A percentile compares a stretch with the other conserved stretches of the same genome.
phyloP scores from a whole-genome alignment of 2,888 invertebrate genomes.

The Polymixis lichenea region DNA sequence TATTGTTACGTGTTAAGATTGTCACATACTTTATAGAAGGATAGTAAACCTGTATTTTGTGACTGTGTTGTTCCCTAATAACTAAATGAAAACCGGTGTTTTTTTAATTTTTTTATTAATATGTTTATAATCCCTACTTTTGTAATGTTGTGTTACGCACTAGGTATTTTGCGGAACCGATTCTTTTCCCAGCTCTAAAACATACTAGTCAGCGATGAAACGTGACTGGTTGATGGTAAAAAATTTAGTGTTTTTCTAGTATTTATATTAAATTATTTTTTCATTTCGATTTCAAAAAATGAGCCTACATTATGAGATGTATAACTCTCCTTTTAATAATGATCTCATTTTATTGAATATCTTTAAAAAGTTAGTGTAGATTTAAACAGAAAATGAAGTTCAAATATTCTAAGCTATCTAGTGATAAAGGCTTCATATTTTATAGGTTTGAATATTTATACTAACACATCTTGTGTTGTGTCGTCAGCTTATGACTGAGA shows the following conservation, averaged over 20 bases:
- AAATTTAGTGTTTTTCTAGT: too few species aligned
- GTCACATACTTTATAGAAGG: too few species aligned
- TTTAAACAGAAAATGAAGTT: neutral
- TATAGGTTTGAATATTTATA: conserved; percentile 7
- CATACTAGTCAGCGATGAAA: neutral
- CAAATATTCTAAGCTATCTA: neutral
- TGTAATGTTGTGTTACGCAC: neutral
- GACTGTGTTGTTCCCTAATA: too few species aligned
- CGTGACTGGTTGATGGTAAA: too few species aligned
- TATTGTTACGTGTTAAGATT: too few species aligned
- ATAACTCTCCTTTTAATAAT: too few species aligned
- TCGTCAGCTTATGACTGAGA: conserved; percentile 28
- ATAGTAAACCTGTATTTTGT: too few species aligned
- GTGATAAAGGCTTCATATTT: neutral
- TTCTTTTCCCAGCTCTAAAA: neutral
- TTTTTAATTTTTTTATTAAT: too few species aligned
- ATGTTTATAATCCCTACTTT: neutral
- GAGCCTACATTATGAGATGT: too few species aligned
- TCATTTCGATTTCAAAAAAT: too few species aligned
- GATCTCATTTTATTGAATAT: neutral
- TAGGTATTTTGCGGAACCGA: neutral
- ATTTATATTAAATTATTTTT: too few species aligned
- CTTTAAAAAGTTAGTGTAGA: neutral
- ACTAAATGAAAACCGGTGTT: too few species aligned
- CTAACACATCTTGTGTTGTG: conserved; percentile 11